phyloP scores from a whole-genome alignment of 2,888 invertebrate genomes.

The Tromatobia lineatoria region DNA sequence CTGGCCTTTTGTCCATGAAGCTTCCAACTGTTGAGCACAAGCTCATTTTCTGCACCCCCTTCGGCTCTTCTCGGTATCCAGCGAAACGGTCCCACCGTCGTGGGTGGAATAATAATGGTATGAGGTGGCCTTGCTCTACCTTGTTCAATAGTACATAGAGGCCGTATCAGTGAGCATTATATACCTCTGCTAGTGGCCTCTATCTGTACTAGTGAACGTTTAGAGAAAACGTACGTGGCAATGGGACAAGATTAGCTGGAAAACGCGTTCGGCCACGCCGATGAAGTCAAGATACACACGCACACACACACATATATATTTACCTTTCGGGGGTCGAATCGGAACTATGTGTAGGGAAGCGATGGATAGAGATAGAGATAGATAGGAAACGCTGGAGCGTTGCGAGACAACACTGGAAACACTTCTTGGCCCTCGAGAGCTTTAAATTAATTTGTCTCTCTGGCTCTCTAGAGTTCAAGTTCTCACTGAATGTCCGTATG shows the following conservation, averaged over 20 bases:
- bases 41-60: constrained; percentile 39
- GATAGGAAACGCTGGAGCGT: constrained; percentile 37
- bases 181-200: not conserved
- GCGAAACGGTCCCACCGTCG: constrained; percentile 15
- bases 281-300: constrained; percentile 27
- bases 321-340: not conserved
- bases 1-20: constrained; percentile 10
- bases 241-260: constrained; percentile 30
- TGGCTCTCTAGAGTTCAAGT: constrained; percentile 28
- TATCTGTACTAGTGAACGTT: constrained; percentile 22
- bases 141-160: constrained; percentile 22
- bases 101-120: constrained; percentile 44
- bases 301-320: not conserved
- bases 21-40: constrained; percentile 43
- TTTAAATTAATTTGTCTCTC: constrained; percentile 67
- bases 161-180: constrained; percentile 9
- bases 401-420: constrained; percentile 43
- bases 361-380: constrained; percentile 26
- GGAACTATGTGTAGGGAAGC: constrained; percentile 4
- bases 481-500: constrained; percentile 26
- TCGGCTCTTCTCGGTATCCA: constrained; percentile 7
- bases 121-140: not conserved
- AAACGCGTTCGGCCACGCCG: constrained; percentile 25
- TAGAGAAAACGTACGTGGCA: constrained; percentile 30
- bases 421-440: constrained; percentile 50